A percentile compares a stretch with the other conserved stretches of the same genome.
Conservation (phyloP, 2,888 invertebrate genomes). For the Cryptophagus acutangulus region DNA sequence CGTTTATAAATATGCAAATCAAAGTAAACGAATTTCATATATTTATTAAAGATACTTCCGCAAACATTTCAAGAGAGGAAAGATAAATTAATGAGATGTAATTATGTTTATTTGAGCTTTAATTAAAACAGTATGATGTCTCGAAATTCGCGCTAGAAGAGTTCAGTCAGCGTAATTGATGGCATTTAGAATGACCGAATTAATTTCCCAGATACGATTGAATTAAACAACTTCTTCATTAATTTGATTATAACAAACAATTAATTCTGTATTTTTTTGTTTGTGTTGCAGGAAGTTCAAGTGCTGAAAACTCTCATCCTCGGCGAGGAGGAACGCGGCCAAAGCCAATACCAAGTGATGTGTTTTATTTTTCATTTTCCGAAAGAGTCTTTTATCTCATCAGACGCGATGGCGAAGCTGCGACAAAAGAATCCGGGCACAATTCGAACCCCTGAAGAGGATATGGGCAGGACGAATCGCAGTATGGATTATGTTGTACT, state of each 20-base stretch:
- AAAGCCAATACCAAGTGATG: conserved; percentile 81
- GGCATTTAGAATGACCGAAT: not conserved
- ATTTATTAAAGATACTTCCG: too few relatives aligned
- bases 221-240: not conserved
- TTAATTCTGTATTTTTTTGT: conserved; percentile 3
- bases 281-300: conserved; percentile 81
- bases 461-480: conserved; percentile 76
- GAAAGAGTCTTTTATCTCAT: conserved; percentile 90
- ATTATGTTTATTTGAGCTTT: conserved; percentile 8
- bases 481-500: conserved; percentile 80
- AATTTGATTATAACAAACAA: not conserved
- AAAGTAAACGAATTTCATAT: too few relatives aligned
- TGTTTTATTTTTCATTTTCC: conserved; percentile 88
- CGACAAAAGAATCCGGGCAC: conserved; percentile 64
- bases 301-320: conserved; percentile 83
- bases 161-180: not conserved
- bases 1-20: too few relatives aligned
- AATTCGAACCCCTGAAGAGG: conserved; percentile 79
- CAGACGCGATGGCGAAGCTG: conserved; percentile 94
- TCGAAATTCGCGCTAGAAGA: not conserved
- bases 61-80: too few relatives aligned
- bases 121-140: conserved; percentile 2
- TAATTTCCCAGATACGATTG: not conserved
- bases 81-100: conserved; percentile 3
- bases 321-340: conserved; percentile 89